These are phyloP conservation scores for Biston betularia DNA, from an alignment of 2,888 invertebrate species.

Conservation along the genomic window DNA sequence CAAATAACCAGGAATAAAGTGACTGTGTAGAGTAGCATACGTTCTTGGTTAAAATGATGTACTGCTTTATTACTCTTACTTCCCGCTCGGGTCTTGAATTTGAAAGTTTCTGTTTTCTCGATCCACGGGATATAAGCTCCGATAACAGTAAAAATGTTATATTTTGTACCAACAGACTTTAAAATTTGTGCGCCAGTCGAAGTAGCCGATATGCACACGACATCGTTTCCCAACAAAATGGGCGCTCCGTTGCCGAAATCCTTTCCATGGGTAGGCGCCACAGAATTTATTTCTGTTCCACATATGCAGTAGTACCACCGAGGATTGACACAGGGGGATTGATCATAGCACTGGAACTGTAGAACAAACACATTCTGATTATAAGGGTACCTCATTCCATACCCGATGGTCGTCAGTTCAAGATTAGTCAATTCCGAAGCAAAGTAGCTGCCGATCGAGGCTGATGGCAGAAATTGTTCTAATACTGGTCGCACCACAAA, in stretches of 20 bases:
- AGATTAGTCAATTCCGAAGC: constrained; percentile 61
- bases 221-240: constrained; percentile 53
- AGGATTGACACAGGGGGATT: constrained; percentile 65
- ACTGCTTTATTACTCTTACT: constrained; percentile 17
- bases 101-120: constrained; percentile 48
- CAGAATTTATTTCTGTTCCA: constrained; percentile 57
- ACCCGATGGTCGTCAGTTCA: constrained; percentile 61
- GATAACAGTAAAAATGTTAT: constrained; percentile 70
- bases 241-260: constrained; percentile 71
- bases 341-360: constrained; percentile 62
- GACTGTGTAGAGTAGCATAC: background rate
- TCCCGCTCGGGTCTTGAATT: background rate
- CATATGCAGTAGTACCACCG: constrained; percentile 75
- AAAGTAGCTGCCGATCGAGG: constrained; percentile 58
- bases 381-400: constrained; percentile 50
- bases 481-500: constrained; percentile 55
- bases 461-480: constrained; percentile 53
- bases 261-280: constrained; percentile 48
- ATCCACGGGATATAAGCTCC: constrained; percentile 70
- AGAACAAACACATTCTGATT: constrained; percentile 49
- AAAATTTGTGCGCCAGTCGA: constrained; percentile 56
- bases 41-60: constrained; percentile 4
- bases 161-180: constrained; percentile 48
- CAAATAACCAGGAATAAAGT: constrained; percentile 12
- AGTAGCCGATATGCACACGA: constrained; percentile 64